These are phyloP conservation scores for Mesoclemmys tuberculata DNA, from an alignment of 2,113 vertebrate genomes.

Conservation along the genomic window DNA sequence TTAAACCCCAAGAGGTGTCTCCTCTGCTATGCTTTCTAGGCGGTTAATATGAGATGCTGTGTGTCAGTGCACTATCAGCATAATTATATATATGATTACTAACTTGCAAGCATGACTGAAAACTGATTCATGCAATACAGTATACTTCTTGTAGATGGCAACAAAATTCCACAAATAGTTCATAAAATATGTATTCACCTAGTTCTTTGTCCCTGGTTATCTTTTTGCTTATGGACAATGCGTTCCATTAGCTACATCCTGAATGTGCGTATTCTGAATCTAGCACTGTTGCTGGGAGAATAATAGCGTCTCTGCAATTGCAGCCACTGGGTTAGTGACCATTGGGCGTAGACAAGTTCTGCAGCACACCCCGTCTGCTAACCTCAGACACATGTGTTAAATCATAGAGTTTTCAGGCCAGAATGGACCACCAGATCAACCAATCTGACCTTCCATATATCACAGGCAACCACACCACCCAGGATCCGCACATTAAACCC, in stretches of 20 bases:
- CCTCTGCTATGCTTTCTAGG: not conserved
- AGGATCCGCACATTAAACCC: not conserved
- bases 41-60: not conserved
- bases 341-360: not conserved
- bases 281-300: not conserved
- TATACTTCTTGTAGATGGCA: not conserved
- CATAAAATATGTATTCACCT: not conserved
- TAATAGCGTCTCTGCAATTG: not conserved
- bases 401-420: not conserved
- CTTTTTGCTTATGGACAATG: not conserved
- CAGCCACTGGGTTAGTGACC: not conserved
- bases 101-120: fast-evolving
- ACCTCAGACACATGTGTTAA: not conserved
- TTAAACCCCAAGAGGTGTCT: not conserved
- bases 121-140: not conserved
- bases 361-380: not conserved
- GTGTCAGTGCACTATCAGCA: not conserved
- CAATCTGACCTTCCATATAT: not conserved
- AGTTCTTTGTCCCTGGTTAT: not conserved
- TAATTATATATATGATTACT: not conserved
- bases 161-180: not conserved
- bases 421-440: not conserved
- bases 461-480: not conserved
- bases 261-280: not conserved
- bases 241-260: not conserved